These are phyloP conservation scores for Scotopteryx bipunctaria DNA, from an alignment of 2,888 invertebrate genomes.

Conservation along the genomic window DNA sequence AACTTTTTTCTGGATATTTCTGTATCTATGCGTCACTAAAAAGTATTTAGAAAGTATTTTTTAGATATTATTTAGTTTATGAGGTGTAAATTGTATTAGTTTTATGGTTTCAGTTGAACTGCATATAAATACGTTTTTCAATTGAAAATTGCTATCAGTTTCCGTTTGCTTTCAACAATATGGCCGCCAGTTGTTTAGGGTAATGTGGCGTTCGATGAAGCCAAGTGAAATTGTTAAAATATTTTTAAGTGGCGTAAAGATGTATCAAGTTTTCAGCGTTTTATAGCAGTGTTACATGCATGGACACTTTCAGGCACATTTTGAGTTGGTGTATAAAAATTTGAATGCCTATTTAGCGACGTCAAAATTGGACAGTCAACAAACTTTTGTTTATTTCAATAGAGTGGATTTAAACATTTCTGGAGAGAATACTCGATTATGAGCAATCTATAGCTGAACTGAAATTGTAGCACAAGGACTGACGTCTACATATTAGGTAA, in stretches of 20 bases:
- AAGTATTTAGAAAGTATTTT: neutral
- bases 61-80: neutral
- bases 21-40: neutral
- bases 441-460: slow-evolving; percentile 71
- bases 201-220: slow-evolving; percentile 83
- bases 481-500: slow-evolving; percentile 78
- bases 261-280: slow-evolving; percentile 77
- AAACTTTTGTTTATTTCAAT: slow-evolving; percentile 83
- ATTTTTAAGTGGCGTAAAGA: slow-evolving; percentile 76
- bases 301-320: slow-evolving; percentile 67
- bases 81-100: neutral
- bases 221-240: slow-evolving; percentile 79
- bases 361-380: slow-evolving; percentile 82
- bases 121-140: slow-evolving; percentile 40
- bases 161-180: slow-evolving; percentile 80
- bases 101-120: neutral
- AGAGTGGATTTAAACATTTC: slow-evolving; percentile 72
- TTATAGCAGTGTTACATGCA: slow-evolving; percentile 79
- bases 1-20: neutral
- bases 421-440: slow-evolving; percentile 73
- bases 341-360: slow-evolving; percentile 71
- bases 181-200: slow-evolving; percentile 84
- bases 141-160: slow-evolving; percentile 56
- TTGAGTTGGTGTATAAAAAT: slow-evolving; percentile 72
- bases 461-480: slow-evolving; percentile 75